phyloP scores from a whole-genome alignment of 2,888 invertebrate species.

The Archaeoteleia sp. region DNA sequence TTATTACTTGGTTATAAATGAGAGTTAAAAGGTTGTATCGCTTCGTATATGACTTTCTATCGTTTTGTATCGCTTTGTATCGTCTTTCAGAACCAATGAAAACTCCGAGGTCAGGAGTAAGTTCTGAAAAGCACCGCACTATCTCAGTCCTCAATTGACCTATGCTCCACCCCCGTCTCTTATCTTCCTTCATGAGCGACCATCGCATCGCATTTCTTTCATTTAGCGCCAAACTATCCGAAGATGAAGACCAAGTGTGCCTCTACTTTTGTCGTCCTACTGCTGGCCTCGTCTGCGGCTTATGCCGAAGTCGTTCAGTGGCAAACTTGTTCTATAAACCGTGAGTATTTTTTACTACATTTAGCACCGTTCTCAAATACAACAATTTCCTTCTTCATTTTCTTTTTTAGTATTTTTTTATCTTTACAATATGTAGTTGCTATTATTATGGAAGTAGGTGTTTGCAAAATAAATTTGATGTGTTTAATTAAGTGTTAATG shows the following conservation, averaged over 20 bases:
- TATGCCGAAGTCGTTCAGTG: slow-evolving; percentile 60
- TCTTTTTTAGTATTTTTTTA: no score
- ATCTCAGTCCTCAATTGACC: slow-evolving; percentile 67
- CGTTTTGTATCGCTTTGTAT: no score
- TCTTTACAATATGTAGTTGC: no score
- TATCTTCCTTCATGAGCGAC: slow-evolving; percentile 55
- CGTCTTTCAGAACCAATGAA: slow-evolving; percentile 18
- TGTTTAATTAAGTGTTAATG: no score
- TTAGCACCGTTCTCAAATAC: no score
- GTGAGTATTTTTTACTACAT: slow-evolving; percentile 59
- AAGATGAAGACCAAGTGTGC: slow-evolving; percentile 60
- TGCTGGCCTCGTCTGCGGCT: slow-evolving; percentile 49
- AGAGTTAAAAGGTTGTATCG: no score
- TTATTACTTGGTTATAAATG: no score
- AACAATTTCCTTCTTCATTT: no score
- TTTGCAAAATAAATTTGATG: no score
- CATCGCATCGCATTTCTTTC: slow-evolving; percentile 59
- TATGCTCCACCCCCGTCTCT: slow-evolving; percentile 61
- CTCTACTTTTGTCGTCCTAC: slow-evolving; percentile 50
- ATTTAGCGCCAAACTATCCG: slow-evolving; percentile 61
- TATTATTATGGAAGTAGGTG: no score
- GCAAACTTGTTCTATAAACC: slow-evolving; percentile 52
- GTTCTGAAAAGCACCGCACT: slow-evolving; percentile 35
- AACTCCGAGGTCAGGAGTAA: slow-evolving; percentile 33
- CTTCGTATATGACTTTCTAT: no score